Conservation (phyloP, 1,140 invertebrate genomes). For the Acromyrmex echinatior region DNA sequence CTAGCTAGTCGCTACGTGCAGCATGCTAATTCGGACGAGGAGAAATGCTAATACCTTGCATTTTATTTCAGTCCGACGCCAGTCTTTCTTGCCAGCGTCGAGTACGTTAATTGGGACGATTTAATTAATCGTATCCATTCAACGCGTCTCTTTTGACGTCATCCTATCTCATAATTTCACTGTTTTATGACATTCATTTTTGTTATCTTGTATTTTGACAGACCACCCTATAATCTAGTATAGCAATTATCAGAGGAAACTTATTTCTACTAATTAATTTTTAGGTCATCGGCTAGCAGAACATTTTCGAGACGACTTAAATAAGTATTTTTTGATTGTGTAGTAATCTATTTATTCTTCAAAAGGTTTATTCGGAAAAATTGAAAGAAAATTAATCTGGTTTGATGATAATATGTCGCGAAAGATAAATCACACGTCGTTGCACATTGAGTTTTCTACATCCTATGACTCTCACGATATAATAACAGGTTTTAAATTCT, state of each 20-base stretch:
- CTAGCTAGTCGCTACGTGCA: constrained; percentile 59
- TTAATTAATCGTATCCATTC: constrained; percentile 15
- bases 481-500: constrained; percentile 39
- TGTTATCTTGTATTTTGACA: neutral
- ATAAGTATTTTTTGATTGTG: neutral
- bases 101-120: constrained; percentile 31
- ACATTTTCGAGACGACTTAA: neutral
- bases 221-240: neutral
- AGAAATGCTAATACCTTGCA: constrained; percentile 62
- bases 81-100: constrained; percentile 22
- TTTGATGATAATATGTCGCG: constrained; percentile 15
- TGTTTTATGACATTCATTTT: neutral
- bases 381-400: constrained; percentile 18
- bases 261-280: constrained; percentile 4
- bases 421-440: constrained; percentile 5
- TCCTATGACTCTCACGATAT: constrained; percentile 7
- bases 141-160: neutral
- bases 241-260: neutral
- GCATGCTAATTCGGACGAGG: constrained; percentile 68
- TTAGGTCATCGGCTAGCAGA: neutral
- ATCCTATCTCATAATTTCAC: neutral
- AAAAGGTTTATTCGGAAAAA: neutral
- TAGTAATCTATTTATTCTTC: neutral
- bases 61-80: constrained; percentile 38
- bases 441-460: constrained; percentile 34